Percentiles rank a stretch among this genome's conserved stretches.
Evolutionary conservation across 1,140 invertebrate species (phyloP).

Genomic region (Drosophila albomicans): DNA sequence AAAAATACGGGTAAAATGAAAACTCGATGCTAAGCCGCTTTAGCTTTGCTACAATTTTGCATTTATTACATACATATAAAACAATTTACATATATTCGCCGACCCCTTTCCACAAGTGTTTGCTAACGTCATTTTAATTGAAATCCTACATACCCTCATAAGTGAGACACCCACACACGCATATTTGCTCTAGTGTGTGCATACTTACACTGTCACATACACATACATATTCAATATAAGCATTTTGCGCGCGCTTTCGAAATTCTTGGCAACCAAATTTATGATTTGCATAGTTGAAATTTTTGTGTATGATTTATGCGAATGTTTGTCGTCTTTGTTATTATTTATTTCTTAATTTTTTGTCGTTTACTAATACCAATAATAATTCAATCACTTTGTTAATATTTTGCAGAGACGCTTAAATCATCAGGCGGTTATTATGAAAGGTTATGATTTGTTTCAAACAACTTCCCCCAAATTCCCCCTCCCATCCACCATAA

Average conservation of each 20-base stretch:
- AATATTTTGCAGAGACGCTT: constrained; percentile 85
- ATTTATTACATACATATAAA: constrained; percentile 11
- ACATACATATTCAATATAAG: constrained; percentile 37
- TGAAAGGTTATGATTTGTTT: constrained; percentile 85
- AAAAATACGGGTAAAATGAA: constrained; percentile 29
- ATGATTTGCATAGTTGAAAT: constrained; percentile 52
- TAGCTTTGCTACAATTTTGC: constrained; percentile 28
- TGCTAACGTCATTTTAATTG: constrained; percentile 34
- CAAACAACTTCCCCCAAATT: constrained; percentile 35
- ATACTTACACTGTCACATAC: constrained; percentile 6
- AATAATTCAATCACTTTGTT: constrained; percentile 83
- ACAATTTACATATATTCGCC: constrained; percentile 5
- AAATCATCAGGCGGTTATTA: constrained; percentile 85
- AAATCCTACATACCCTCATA: constrained; percentile 14
- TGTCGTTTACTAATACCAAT: constrained; percentile 74
- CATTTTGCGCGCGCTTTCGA: constrained; percentile 71
- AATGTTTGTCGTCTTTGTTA: constrained; percentile 42
- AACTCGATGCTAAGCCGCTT: constrained; percentile 7
- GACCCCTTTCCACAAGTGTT: constrained; percentile 24
- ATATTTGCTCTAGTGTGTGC: background rate
- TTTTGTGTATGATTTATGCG: constrained; percentile 37
- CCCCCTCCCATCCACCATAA: constrained; percentile 42
- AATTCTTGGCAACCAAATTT: constrained; percentile 32
- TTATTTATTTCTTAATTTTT: constrained; percentile 28
- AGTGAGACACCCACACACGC: constrained; percentile 1